Evolutionary conservation across 1,140 invertebrate species (phyloP), one percentile per base, ranked within the genome.

Genomic region (Drosophila willistoni): DNA sequence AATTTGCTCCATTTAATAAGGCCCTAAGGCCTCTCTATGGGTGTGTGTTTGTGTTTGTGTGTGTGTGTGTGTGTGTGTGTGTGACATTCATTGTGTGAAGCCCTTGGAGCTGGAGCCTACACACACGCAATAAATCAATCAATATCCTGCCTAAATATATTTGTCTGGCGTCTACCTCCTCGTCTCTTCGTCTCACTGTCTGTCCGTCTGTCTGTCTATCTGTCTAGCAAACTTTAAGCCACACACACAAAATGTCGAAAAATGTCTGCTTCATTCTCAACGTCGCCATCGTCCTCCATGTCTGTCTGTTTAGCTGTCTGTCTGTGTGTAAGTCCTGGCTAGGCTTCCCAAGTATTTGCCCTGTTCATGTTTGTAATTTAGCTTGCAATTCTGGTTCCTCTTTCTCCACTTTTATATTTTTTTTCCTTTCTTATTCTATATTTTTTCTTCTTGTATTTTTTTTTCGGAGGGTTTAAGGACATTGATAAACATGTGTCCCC

Each of bases 81-180:
- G 74, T 74, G 67, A 77, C 67, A 77, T 77, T 74, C 75, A 77
- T 77, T 70, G 71, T 77, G 71, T 66, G 63, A 54, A 47, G 54
- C 13, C 65, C 65, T 73, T 41, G 71, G 62, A 67, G 75, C 66
- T 54, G 59, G 39, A 44, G 61, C 42, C 25, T 29, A 44, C 39
- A 63, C 74, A 68, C 71, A 77, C 72, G 75, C 75, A 77, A 77
- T 77, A 77, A 77, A 77, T 77, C 75, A 77, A 77, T 77, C 75
- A 77, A 77, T 77, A 77, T 74, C 71, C 67, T 70, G 67, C 67
- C 66, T 70, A 73, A 77, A 77, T 77, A 69, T 66, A 77, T 65
- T 54, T 72, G 54, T 66, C 71, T 66, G 56, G 56, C 56, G 56
- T 54, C 66, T 57, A 41, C 22, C 63, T 54, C 39, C 34, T 36